Conservation (phyloP, 1,140 invertebrate species). For the Pseudomyrmex flavicornis region DNA sequence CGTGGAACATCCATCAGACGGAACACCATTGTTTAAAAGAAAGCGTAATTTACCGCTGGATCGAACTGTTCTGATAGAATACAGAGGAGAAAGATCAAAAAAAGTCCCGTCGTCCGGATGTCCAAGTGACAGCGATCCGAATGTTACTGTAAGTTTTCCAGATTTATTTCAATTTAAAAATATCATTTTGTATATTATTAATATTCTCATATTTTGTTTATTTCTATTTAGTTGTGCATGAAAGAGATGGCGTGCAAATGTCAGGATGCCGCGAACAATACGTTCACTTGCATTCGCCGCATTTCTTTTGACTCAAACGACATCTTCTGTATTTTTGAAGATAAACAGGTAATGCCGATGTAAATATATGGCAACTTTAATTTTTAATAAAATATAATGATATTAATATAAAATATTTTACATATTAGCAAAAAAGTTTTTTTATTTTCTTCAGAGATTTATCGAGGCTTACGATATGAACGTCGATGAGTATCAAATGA, state of each 20-base stretch:
- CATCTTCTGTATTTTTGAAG: slow-evolving; percentile 91
- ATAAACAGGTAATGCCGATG: slow-evolving; percentile 87
- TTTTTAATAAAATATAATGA: neutral
- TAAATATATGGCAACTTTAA: neutral
- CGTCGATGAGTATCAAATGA: slow-evolving; percentile 89
- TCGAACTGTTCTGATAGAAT: slow-evolving; percentile 90
- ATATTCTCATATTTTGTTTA: too few relatives aligned
- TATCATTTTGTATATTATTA: slow-evolving; percentile 19
- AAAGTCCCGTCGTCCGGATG: slow-evolving; percentile 85
- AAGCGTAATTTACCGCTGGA: slow-evolving; percentile 70
- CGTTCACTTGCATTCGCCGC: slow-evolving; percentile 91
- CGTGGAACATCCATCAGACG: slow-evolving; percentile 81
- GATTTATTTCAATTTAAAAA: neutral
- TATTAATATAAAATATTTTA: neutral
- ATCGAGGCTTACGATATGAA: slow-evolving; percentile 90
- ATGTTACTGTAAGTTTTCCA: slow-evolving; percentile 86
- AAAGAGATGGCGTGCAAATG: slow-evolving; percentile 91
- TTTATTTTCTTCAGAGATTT: slow-evolving; percentile 86
- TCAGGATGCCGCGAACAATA: slow-evolving; percentile 93
- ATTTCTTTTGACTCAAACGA: slow-evolving; percentile 86
- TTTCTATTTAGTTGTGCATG: slow-evolving; percentile 87
- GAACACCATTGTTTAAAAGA: slow-evolving; percentile 79
- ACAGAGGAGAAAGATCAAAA: slow-evolving; percentile 90
- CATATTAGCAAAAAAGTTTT: neutral
- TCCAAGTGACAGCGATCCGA: slow-evolving; percentile 85